A percentile compares a stretch with the other conserved stretches of the same genome.
These are phyloP conservation scores for Cephus pulcher DNA, from an alignment of 2,888 invertebrate species.

Conservation along the genomic window DNA sequence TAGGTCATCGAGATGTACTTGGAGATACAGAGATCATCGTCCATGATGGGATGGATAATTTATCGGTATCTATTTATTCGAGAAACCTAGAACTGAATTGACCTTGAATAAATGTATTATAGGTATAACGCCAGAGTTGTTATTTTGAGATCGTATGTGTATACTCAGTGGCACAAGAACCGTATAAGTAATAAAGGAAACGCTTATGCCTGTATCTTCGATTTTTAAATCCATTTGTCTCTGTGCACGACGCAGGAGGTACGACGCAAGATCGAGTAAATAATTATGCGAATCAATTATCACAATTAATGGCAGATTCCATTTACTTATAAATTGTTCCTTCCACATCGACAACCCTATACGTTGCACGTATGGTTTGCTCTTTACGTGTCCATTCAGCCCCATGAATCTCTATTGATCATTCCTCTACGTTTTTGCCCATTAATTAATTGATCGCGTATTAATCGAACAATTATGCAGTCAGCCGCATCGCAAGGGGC, in stretches of 20 bases:
- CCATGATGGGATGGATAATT: not conserved
- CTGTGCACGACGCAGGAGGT: not conserved
- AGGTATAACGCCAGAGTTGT: not conserved
- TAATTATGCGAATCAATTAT: slow-evolving; percentile 49
- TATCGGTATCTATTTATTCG: slow-evolving; percentile 22
- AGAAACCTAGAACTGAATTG: slow-evolving; percentile 38
- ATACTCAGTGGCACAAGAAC: not conserved
- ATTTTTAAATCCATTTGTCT: not conserved
- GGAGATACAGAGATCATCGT: not conserved
- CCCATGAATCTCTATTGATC: slow-evolving; percentile 25
- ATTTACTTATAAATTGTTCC: slow-evolving; percentile 1
- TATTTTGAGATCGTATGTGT: not conserved
- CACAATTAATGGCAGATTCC: slow-evolving; percentile 50
- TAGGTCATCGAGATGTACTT: not conserved
- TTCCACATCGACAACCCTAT: not conserved
- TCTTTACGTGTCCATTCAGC: not conserved
- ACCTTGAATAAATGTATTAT: slow-evolving; percentile 31
- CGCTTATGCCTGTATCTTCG: not conserved
- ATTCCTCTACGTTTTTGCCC: slow-evolving; percentile 31
- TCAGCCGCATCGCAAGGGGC: slow-evolving; percentile 26
- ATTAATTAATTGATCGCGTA: slow-evolving; percentile 53
- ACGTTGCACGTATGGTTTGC: not conserved
- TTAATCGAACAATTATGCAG: slow-evolving; percentile 47
- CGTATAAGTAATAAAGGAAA: not conserved
- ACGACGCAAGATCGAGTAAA: not conserved